Evolutionary conservation across 2,888 invertebrate species (phyloP), one percentile per base, ranked within the genome.

Genomic region (Orthonychiurus folsomi): DNA sequence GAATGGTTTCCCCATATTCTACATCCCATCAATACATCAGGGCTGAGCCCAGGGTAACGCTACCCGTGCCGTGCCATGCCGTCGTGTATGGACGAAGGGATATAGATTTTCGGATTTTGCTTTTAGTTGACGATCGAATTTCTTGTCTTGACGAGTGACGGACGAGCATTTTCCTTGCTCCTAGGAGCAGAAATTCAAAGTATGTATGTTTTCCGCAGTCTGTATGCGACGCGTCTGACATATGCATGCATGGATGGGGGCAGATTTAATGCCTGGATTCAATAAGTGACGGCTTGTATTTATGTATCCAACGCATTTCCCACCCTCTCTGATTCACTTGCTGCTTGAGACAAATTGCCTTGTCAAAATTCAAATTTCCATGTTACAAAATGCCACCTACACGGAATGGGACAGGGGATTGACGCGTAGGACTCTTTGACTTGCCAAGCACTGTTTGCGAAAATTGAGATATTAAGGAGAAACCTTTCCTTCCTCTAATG

Each of bases 321-420:
- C n/a, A n/a, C n/a, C n/a, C n/a, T n/a, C n/a, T n/a, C n/a, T n/a
- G n/a, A n/a, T n/a, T n/a, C n/a, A n/a, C n/a, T n/a, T n/a, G n/a
- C n/a, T n/a, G n/a, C n/a, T n/a, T n/a, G 25, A 5, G 55, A 55
- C 23, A 55, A 55, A 55, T 55, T 55, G 24, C 55, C 55, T 55
- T 55, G 55, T 55, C 55, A 55, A 24, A 24, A 24, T 24, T 55
- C 25, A 23, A 21, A 55, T 23, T 55, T 55, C 25, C 55, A 55
- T 55, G 55, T 20, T 20, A 20, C 52, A 21, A 52, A n/a, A n/a
- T 52, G 52, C 21, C 21, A 20, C 52, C 52, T 37, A 55, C 37
- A 37, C 15, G 37, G 15, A 37, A 37, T 37, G 37, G 15, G 37
- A 37, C 37, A 37, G 37, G 37, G 15, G 37, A 37, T 37, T 37